Base-by-base conservation (phyloP, 64 coral and sea anemone species). In the Trachythela sp. region DNA sequence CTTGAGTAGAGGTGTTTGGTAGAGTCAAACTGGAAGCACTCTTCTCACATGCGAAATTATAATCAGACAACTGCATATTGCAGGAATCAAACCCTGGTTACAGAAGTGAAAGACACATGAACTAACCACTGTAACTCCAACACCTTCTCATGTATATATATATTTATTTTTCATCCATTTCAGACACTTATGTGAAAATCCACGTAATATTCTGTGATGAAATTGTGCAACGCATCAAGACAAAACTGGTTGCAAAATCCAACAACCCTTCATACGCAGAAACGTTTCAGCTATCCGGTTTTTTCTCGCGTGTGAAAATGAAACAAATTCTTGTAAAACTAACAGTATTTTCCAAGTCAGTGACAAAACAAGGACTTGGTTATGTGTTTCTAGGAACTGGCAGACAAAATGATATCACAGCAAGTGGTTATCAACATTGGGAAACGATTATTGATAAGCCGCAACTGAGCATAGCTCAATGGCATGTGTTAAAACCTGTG, bases 381-480 rank as follows among this genome's bases (percentile, higher is more conserved):
- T 80, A 80, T 8, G 56, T 64, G 22, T 64, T n/a, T 6, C 75
- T 80, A 17, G 37, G 31, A 35, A 37, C 37, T 20, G 75, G 75
- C 30, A 15, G 37, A 35, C 33, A 80, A 2, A 39, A 80, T 80
- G 75, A 80, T 35, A 80, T 80, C 15, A 80, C 75, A 18, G 37
- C 31, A 0, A 80, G 75, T 30, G 75, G 75, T 36, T 80, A 80
- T 36, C 75, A 80, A 80, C 75, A 80, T 80, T 80, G 75, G 75
- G 75, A 80, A 80, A 80, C 33, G 6, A 80, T 80, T 29, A 80
- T 80, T 80, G 75, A 80, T 30, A 80, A 80, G 35, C 75, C 75
- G 26, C 15, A 35, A 18, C 30, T 80, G 9, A 30, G 30, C 13
- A 80, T 80, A 1, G 75, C 37, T 11, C 75, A 80, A 80, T 80